A percentile compares a stretch with the other conserved stretches of the same genome.
phyloP scores from a whole-genome alignment of 2,888 invertebrate genomes.

The Trachelus troglodyta region DNA sequence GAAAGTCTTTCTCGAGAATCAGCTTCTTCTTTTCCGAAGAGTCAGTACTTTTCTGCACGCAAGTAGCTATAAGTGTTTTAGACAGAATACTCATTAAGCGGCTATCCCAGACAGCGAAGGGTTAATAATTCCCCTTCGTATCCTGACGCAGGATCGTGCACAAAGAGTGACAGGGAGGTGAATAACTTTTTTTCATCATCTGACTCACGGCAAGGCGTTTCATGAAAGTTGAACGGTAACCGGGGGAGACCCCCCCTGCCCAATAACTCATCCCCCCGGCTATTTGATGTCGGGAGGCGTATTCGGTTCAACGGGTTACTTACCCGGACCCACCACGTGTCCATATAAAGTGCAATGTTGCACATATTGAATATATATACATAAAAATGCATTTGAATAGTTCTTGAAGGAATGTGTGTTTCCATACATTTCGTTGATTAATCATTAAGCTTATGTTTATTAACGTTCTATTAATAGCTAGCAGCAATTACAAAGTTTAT shows the following conservation, averaged over 20 bases:
- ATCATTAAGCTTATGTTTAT: background rate
- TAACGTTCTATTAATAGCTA: background rate
- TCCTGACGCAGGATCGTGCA: background rate
- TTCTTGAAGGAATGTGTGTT: background rate
- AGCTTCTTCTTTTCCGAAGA: background rate
- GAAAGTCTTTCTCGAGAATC: background rate
- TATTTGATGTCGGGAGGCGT: background rate
- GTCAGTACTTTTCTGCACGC: background rate
- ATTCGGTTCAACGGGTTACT: background rate
- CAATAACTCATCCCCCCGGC: slow-evolving; percentile 4
- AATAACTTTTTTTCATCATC: slow-evolving; percentile 1
- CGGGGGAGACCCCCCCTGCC: background rate
- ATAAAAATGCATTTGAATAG: background rate
- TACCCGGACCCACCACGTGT: background rate
- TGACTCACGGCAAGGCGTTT: slow-evolving; percentile 1
- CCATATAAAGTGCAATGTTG: background rate
- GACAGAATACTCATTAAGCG: background rate
- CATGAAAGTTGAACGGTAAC: slow-evolving; percentile 5
- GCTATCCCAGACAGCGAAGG: background rate
- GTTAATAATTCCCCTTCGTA: background rate
- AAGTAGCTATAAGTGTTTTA: background rate
- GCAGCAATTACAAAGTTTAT: background rate
- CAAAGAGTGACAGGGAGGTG: slow-evolving; percentile 1
- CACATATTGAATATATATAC: background rate
- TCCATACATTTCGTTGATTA: background rate